Evolutionary conservation across 1,140 invertebrate genomes (phyloP), one percentile per base, ranked within the genome.

Genomic region (Macrocentrus cingulum): DNA sequence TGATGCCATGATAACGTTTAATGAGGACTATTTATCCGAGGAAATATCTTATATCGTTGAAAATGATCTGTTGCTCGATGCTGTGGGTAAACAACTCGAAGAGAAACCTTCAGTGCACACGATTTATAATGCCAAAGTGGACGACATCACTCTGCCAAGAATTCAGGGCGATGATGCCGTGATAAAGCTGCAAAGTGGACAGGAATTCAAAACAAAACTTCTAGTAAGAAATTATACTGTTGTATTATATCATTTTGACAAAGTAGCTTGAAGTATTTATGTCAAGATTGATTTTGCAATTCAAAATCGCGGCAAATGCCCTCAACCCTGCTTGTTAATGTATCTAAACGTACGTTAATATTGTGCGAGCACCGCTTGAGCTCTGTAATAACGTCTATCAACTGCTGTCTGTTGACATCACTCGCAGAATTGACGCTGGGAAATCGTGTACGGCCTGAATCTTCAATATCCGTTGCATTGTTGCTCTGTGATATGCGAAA

Each of bases 1-100:
- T 1, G 89, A 95, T 79, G 88, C 92, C 0, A 77, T 90, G 60
- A 94, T 97, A 61, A 87, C 88, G 51, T 96, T 97, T 73, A 88
- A 91, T 66, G 80, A 89, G 60, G 85, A 90, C 32, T 81, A 88
- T 58, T 79, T 89, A 44, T 76, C 83, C 42, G 83, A 88, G 50
- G 85, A 90, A 67, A 81, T 97, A 22, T 91, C 94, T 3, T 94
- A 92, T 70, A 91, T 98, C 67, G 90, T 97, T n/a, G 95, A 98
- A 80, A 98, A 97, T 82, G 88, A 95, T 81, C 80, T 96, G 3
- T 83, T 97, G 41, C 70, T 93, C 11, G 84, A 90, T 67, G 87
- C 91, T 2, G 81, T 94, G 3, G 83, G 86, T 61, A 81, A 78
- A 56, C 69, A 82, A 36, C 68, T 87, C 15, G 68, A 51, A 2